Conservation (phyloP, 2,113 vertebrate genomes). For the Perca schrenkii region DNA sequence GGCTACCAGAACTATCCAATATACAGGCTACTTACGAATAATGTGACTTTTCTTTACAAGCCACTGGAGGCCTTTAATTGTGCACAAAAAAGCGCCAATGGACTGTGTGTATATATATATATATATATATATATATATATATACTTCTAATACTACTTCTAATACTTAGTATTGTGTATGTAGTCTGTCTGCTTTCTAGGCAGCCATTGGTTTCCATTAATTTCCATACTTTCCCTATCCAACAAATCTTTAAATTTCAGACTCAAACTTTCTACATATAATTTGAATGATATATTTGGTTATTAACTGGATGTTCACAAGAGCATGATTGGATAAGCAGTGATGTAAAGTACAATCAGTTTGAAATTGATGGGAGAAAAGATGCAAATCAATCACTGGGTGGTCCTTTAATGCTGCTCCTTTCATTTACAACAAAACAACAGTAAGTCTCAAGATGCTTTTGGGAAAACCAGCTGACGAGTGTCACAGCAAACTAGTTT, state of each 20-base stretch:
- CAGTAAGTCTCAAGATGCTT: slow-evolving; percentile 1
- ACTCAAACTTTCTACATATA: neutral
- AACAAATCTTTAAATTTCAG: neutral
- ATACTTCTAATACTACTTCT: too few species aligned
- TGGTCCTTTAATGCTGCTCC: neutral
- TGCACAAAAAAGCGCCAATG: neutral
- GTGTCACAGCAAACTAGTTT: slow-evolving; percentile 20
- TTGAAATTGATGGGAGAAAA: neutral
- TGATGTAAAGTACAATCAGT: neutral
- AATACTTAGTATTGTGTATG: too few species aligned
- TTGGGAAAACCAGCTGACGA: slow-evolving; percentile 31
- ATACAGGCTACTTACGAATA: neutral
- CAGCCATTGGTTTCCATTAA: neutral
- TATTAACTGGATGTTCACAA: neutral
- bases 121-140: too few species aligned
- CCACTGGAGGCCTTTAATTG: neutral
- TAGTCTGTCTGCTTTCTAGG: neutral
- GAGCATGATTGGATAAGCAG: neutral
- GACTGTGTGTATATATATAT: neutral
- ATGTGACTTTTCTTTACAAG: neutral
- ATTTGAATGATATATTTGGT: neutral
- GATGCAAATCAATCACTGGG: neutral
- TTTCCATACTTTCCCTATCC: neutral
- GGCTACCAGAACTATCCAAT: neutral
- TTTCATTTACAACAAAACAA: slow-evolving; percentile 12